These are phyloP conservation scores for Tenrec ecaudatus DNA, from an alignment of 2,113 vertebrate species.

Conservation along the genomic window DNA sequence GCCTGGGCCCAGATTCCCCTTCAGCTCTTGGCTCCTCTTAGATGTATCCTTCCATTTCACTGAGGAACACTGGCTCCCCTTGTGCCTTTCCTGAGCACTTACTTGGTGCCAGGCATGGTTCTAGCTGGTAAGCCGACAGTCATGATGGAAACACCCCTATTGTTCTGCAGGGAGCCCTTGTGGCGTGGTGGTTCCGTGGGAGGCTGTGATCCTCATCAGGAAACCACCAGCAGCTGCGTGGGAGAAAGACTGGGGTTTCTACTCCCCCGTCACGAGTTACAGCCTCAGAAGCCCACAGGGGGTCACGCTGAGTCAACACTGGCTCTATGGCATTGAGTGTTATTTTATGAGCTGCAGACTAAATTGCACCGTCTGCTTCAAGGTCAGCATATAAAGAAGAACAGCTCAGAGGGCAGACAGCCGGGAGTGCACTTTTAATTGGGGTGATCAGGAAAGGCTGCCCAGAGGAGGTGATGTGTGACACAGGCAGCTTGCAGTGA, in stretches of 20 bases:
- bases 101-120: neutral
- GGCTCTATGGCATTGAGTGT: too few species aligned
- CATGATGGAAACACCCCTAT: neutral
- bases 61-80: neutral
- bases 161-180: neutral
- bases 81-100: neutral
- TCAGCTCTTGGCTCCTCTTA: neutral
- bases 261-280: too few species aligned
- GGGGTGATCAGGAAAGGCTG: neutral
- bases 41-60: neutral
- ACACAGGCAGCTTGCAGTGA: neutral
- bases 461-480: neutral
- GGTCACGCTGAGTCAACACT: too few species aligned
- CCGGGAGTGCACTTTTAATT: neutral
- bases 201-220: too few species aligned
- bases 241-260: too few species aligned
- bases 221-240: too few species aligned
- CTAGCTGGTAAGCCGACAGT: neutral
- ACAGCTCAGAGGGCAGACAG: accelerated
- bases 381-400: neutral
- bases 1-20: neutral
- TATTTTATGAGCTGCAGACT: neutral
- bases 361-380: accelerated
- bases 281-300: too few species aligned
- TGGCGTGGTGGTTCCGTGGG: too few species aligned